A percentile compares a stretch with the other conserved stretches of the same genome.
phyloP scores from a whole-genome alignment of 2,888 invertebrate genomes.

The Drosophila limbata region DNA sequence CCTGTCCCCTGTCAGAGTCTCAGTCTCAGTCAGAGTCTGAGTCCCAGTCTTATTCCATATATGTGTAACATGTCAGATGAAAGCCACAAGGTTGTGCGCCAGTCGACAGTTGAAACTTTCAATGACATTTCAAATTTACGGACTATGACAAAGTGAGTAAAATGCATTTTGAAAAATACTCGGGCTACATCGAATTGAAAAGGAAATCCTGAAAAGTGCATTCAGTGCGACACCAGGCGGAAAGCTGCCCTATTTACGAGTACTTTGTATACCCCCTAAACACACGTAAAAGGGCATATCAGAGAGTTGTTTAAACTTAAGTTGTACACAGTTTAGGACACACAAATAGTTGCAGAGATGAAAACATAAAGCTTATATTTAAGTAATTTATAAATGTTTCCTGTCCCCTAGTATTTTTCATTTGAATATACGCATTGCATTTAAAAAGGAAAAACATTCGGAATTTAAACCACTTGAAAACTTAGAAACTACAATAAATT shows the following conservation, averaged over 20 bases:
- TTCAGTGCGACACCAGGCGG: constrained; percentile 7
- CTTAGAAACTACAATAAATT: too few species aligned
- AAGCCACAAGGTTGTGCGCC: constrained; percentile 74
- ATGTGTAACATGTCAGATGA: constrained; percentile 51
- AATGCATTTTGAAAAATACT: constrained; percentile 74
- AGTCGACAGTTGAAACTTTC: constrained; percentile 68
- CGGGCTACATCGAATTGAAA: constrained; percentile 46
- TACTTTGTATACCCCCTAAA: neutral
- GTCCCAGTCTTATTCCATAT: constrained; percentile 1
- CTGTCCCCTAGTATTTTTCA: too few species aligned
- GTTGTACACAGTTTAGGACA: neutral
- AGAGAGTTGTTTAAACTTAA: neutral
- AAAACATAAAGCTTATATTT: too few species aligned
- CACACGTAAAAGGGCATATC: neutral
- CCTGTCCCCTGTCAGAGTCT: constrained; percentile 7
- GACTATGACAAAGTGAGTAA: constrained; percentile 79
- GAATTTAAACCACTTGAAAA: too few species aligned
- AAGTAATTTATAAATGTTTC: too few species aligned
- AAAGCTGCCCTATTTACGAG: constrained; percentile 13
- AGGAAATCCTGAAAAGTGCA: constrained; percentile 41
- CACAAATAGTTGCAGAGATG: too few species aligned
- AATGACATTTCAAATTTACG: constrained; percentile 80
- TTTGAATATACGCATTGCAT: too few species aligned
- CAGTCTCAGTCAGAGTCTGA: neutral
- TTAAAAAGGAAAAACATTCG: too few species aligned